Evolutionary conservation across 2,888 invertebrate species (phyloP).

Genomic region (Microplitis manilae): DNA sequence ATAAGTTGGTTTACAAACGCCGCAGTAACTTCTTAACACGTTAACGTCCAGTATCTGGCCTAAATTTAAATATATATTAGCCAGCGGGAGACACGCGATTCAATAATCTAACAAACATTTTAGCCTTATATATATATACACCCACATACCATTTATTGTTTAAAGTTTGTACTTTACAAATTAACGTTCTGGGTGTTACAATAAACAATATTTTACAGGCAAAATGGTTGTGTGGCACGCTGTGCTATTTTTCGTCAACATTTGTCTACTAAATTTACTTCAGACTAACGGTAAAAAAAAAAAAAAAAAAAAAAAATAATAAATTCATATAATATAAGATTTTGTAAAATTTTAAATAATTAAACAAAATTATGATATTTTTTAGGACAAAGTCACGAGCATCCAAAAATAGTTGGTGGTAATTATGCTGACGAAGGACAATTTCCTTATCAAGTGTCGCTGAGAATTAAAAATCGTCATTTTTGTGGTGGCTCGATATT

Average conservation of each 20-base stretch:
- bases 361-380: neutral
- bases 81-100: slow-evolving; percentile 34
- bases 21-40: slow-evolving; percentile 13
- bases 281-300: neutral
- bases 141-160: slow-evolving; percentile 16
- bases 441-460: slow-evolving; percentile 75
- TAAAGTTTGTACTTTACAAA: neutral
- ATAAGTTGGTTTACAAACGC: slow-evolving; percentile 33
- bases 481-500: slow-evolving; percentile 77
- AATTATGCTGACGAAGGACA: slow-evolving; percentile 74
- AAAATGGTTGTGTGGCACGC: neutral
- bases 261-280: neutral
- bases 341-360: no score
- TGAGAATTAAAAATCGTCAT: slow-evolving; percentile 74
- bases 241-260: neutral
- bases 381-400: slow-evolving; percentile 44
- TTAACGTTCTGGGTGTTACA: neutral
- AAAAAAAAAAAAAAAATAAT: no score
- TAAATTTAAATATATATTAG: slow-evolving; percentile 49
- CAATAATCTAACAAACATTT: slow-evolving; percentile 8
- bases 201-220: neutral
- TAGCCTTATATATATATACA: slow-evolving; percentile 33
- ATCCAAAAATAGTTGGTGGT: slow-evolving; percentile 72
- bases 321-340: no score
- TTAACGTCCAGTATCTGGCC: slow-evolving; percentile 48